Base-by-base conservation (phyloP, 2,888 invertebrate genomes). In the Empis livida region DNA sequence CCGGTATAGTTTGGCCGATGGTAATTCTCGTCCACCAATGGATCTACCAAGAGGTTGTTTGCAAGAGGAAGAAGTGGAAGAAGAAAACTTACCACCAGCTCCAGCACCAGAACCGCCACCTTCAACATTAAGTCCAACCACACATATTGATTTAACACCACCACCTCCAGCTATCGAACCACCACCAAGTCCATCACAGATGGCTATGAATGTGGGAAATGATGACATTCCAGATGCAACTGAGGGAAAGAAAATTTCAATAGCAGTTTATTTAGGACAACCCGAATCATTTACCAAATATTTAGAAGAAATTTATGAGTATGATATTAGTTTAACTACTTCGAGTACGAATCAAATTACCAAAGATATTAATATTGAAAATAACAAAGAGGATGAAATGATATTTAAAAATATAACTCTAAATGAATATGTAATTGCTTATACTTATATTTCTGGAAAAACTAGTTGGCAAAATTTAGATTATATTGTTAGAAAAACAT, bases 381-480 rank as follows among this genome's bases (percentile, higher is more conserved):
- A 44, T 52, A 15, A 53, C 48, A 27, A 15, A 6, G 37, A 37
- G 5, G 53, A 53, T 10, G 63, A 64, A 46, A 56, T 60, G 10
- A 77, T 77, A 60, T 77, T 76, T 50, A 73, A 74, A 56, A 72
- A 73, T 59, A 72, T 75, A 61, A 76, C 74, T 54, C 75, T 77
- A 52, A 82, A 82, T 65, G 83, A 84, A 66, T 85, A 87, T 61
- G 74, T 87, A 5, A 87, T 95, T 61, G 93, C 94, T 13, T 85
- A 80, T 59, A 83, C 95, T 5, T 88, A 84, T 61, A 87, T 95
- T 53, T 89, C 90, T 56, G 87, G 90, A 50, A 91, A 92, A 67
- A 93, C 92, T 0, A 89, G 88, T 49, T 96, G 96, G 96, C 91
- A 91, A 64, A 85, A 89, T 62, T 73, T 96, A 59, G 95, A 96